Evolutionary conservation across 2,888 invertebrate species (phyloP), one percentile per base, ranked within the genome.

Genomic region (Spodoptera littoralis): DNA sequence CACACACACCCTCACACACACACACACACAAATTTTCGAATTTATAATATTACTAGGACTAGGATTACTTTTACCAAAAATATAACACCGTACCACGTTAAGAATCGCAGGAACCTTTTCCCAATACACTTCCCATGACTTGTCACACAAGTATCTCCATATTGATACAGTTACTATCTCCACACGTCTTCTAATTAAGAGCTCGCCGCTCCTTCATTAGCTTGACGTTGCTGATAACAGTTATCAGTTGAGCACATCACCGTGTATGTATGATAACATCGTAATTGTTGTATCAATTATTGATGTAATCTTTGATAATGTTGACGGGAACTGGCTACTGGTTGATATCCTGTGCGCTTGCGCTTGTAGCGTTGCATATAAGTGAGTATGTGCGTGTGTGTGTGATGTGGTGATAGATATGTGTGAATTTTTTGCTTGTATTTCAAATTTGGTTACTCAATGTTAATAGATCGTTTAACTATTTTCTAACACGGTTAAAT

Each of bases 281-380:
- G 58, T 76, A 78, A 76, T 77, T 76, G 76, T 79, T 79, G 53
- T 55, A 77, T 78, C 79, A 70, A 66, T 70, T 79, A 77, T 70
- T 73, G 79, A 77, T 77, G 59, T 63, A 72, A 72, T 75, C 76
- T 66, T 18, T 49, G 70, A 55, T 58, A 44, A 42, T 52, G 62
- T 60, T 71, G 72, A 72, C 67, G 45, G 56, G 62, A 0, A 8
- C 42, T 24, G 11, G 55, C 74, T 71, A 60, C 74, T 47, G 55
- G 74, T 64, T 69, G 3, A 36, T 41, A 12, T 44, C 12, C 44
- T 43, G 27, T 27, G 13, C 2, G 18, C 9, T 36, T 13, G 43
- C 1, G 11, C 36, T 47, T 36, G 36, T 36, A 36, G 11, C 3
- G 11, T 43, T 0, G 3, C 6, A 12, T 1, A 9, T 36, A 3